Evolutionary conservation across 1,140 invertebrate genomes (phyloP).

Genomic region (Nautilus pompilius): DNA sequence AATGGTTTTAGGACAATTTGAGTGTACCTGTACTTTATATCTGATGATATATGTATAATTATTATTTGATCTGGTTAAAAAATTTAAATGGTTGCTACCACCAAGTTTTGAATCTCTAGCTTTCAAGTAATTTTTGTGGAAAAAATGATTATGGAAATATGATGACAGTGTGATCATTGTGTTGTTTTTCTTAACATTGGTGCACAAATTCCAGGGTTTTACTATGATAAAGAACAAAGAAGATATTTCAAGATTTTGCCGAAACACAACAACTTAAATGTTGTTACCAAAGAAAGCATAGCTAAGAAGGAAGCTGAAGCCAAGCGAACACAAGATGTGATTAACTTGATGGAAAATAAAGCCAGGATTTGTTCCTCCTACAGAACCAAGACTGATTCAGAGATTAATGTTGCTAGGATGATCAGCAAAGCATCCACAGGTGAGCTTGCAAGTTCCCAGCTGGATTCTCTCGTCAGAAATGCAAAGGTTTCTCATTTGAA

Average conservation of each 20-base stretch:
- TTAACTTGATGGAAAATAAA: background rate
- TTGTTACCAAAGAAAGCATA: conserved; percentile 28
- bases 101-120: no score
- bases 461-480: background rate
- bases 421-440: background rate
- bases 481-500: background rate
- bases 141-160: no score
- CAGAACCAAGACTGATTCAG: background rate
- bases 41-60: no score
- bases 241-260: conserved; percentile 38
- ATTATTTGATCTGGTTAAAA: no score
- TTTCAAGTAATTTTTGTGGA: no score
- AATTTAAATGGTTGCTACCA: no score
- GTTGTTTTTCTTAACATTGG: conserved; percentile 20
- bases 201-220: conserved; percentile 39
- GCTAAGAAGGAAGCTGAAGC: conserved; percentile 24
- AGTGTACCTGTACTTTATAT: no score
- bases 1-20: no score
- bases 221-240: conserved; percentile 37
- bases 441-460: background rate
- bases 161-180: no score
- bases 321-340: conserved; percentile 19
- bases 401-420: background rate
- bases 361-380: background rate
- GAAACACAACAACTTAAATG: conserved; percentile 14